These are phyloP conservation scores for Pampus argenteus DNA, from an alignment of 2,797 vertebrate genomes.

Conservation along the genomic window DNA sequence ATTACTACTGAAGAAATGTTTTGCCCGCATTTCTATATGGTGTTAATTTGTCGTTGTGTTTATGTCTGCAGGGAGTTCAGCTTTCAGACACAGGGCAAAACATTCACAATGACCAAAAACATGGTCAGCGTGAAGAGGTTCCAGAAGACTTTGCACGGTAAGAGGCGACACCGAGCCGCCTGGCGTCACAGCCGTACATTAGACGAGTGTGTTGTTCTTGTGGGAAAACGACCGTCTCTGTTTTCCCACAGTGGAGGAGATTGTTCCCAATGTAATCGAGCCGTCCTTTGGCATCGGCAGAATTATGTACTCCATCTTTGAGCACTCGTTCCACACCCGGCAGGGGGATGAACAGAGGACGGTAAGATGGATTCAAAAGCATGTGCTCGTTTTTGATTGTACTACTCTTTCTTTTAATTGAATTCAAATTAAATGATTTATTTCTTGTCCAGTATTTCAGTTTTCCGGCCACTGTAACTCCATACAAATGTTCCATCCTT, in stretches of 20 bases:
- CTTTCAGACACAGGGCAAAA: constrained; percentile 90
- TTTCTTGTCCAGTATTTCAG: constrained; percentile 87
- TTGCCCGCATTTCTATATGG: neutral
- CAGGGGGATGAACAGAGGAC: constrained; percentile 93
- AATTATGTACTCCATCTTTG: constrained; percentile 94
- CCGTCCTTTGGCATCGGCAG: constrained; percentile 94
- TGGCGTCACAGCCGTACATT: neutral
- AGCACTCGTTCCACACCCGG: constrained; percentile 91
- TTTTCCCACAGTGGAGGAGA: constrained; percentile 89
- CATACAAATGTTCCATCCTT: constrained; percentile 93
- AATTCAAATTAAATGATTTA: neutral
- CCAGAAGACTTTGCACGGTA: constrained; percentile 92
- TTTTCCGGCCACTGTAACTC: constrained; percentile 90
- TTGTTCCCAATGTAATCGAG: constrained; percentile 93
- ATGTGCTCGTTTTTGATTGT: neutral
- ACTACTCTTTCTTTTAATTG: neutral
- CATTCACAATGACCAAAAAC: constrained; percentile 89
- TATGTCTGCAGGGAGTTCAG: constrained; percentile 88
- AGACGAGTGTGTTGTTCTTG: constrained; percentile 14
- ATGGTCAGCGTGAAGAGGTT: constrained; percentile 93
- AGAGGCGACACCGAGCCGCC: constrained; percentile 27
- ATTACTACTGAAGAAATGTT: neutral
- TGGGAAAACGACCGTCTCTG: constrained; percentile 29
- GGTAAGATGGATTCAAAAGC: constrained; percentile 72
- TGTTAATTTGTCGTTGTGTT: constrained; percentile 53